A percentile compares a stretch with the other conserved stretches of the same genome.
Conservation (phyloP, 1,140 invertebrate species). For the Tetramorium alpestre region DNA sequence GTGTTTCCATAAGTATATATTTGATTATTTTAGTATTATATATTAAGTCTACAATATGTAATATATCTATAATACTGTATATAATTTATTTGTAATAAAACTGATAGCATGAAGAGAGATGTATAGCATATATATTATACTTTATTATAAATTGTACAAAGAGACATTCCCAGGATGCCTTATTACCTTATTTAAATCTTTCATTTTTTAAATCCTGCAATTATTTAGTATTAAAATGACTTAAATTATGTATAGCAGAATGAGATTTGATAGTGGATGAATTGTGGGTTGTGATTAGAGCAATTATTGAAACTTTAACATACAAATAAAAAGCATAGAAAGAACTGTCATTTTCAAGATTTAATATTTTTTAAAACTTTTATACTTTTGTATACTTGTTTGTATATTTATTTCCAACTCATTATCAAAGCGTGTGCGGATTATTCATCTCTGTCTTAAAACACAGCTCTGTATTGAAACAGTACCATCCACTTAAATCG, state of each 20-base stretch:
- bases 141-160: neutral
- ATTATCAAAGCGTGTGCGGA: too few species aligned
- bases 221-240: neutral
- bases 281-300: neutral
- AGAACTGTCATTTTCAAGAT: too few species aligned
- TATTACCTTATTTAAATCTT: neutral
- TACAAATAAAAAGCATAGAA: too few species aligned
- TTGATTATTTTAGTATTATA: conserved; percentile 2
- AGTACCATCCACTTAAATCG: too few species aligned
- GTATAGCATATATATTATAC: neutral
- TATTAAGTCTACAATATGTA: neutral
- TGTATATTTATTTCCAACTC: too few species aligned
- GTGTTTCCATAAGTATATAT: neutral
- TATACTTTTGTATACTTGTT: too few species aligned
- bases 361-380: too few species aligned
- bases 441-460: too few species aligned
- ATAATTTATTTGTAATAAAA: neutral
- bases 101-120: neutral
- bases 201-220: neutral
- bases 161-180: neutral
- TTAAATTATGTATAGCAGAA: neutral
- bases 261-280: neutral
- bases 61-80: neutral
- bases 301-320: neutral
- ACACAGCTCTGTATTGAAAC: too few species aligned